These are phyloP conservation scores for Neodiprion pinetum DNA, from an alignment of 1,140 invertebrate genomes.

Conservation along the genomic window DNA sequence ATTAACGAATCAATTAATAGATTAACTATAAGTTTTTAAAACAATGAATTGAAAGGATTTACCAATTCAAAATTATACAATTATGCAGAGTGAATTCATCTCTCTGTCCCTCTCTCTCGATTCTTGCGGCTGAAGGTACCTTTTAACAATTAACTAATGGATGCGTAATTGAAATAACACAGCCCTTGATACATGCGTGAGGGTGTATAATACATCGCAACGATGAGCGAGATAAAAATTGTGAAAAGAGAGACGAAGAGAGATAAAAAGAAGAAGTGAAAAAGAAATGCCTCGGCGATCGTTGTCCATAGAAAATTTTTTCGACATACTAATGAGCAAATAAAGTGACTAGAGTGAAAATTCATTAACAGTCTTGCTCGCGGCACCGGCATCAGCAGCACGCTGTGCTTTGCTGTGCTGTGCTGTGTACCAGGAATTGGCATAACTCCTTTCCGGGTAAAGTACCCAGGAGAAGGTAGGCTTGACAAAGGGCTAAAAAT, in stretches of 20 bases:
- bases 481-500: constrained; percentile 56
- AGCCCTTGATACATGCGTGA: background rate
- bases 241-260: background rate
- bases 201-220: background rate
- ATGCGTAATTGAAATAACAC: too few species aligned
- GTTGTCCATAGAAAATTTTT: constrained; percentile 32
- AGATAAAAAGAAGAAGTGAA: too few species aligned
- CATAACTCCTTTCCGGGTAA: constrained; percentile 53
- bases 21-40: too few species aligned
- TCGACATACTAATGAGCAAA: constrained; percentile 55
- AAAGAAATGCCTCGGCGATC: background rate
- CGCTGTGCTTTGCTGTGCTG: background rate
- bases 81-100: too few species aligned
- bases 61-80: too few species aligned
- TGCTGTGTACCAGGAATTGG: constrained; percentile 49
- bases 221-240: background rate
- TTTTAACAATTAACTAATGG: too few species aligned
- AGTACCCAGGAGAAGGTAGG: constrained; percentile 21
- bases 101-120: too few species aligned
- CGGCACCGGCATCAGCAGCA: background rate
- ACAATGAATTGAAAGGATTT: too few species aligned
- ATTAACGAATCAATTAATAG: too few species aligned
- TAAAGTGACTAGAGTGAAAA: constrained; percentile 56
- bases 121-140: too few species aligned
- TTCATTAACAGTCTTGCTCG: constrained; percentile 55